Evolutionary conservation across 2,113 vertebrate genomes (phyloP).

Genomic region (Neopipo cinnamomea): DNA sequence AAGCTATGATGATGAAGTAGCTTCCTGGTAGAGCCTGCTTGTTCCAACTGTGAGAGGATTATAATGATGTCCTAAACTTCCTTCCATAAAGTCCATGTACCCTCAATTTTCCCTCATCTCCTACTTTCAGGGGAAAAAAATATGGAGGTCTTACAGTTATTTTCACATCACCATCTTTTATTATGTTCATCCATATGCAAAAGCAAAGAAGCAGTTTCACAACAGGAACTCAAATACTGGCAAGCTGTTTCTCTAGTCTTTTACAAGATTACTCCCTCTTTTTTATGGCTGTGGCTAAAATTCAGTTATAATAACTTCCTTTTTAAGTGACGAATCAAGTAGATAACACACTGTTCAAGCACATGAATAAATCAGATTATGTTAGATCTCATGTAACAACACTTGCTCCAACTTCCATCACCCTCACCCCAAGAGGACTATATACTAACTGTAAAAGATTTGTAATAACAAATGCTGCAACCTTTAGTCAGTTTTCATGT

Average conservation of each 20-base stretch:
- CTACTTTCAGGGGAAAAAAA: background rate
- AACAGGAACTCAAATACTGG: background rate
- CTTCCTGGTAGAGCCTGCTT: background rate
- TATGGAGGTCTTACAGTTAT: background rate
- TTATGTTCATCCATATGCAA: background rate
- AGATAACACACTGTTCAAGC: background rate
- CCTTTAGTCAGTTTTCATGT: background rate
- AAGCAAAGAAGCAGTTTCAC: background rate
- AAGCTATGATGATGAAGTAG: background rate
- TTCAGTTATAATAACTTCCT: background rate
- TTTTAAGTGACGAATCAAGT: background rate
- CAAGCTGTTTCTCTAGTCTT: background rate
- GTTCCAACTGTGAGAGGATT: background rate
- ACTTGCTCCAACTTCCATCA: background rate
- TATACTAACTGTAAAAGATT: background rate
- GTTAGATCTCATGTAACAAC: conserved; percentile 1
- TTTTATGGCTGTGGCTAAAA: background rate
- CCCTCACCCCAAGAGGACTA: background rate
- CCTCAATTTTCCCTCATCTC: background rate
- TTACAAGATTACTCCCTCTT: background rate
- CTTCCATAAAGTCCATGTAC: background rate
- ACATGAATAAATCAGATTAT: conserved; percentile 45
- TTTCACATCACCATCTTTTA: background rate
- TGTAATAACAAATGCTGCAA: background rate
- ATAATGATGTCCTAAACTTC: background rate